Conservation (phyloP, 2,797 vertebrate genomes). For the Rhinogobio ventralis region DNA sequence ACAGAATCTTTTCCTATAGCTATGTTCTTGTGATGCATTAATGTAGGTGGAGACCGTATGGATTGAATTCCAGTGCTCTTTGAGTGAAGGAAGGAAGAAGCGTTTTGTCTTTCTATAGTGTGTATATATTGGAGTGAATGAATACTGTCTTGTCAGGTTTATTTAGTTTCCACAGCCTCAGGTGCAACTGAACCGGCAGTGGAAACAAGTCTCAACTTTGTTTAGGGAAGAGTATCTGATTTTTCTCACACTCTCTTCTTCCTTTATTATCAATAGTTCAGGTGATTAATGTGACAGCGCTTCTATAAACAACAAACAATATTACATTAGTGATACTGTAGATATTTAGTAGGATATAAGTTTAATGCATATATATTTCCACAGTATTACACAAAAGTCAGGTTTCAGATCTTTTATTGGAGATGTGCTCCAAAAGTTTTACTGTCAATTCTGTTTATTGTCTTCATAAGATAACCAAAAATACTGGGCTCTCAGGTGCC, state of each 20-base stretch:
- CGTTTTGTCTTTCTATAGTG: not conserved
- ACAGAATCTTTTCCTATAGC: not conserved
- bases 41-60: not conserved
- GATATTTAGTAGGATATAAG: not conserved
- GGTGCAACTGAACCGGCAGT: constrained; percentile 66
- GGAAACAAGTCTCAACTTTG: constrained; percentile 73
- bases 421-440: not conserved
- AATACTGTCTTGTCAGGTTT: constrained; percentile 60
- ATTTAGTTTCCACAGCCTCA: constrained; percentile 66
- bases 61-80: constrained; percentile 31
- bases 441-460: not conserved
- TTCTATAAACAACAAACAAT: not conserved
- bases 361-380: not conserved
- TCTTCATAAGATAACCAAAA: not conserved
- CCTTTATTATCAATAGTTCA: not conserved
- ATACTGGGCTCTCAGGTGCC: constrained; percentile 1
- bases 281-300: not conserved
- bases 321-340: not conserved
- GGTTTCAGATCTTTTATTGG: not conserved
- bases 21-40: not conserved
- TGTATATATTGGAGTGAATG: constrained; percentile 13
- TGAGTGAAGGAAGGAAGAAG: constrained; percentile 5
- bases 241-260: constrained; percentile 15
- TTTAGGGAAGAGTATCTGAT: constrained; percentile 42
- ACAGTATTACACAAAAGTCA: not conserved